phyloP scores from a whole-genome alignment of 1,140 invertebrate species.

The Lanistes nyassanus region DNA sequence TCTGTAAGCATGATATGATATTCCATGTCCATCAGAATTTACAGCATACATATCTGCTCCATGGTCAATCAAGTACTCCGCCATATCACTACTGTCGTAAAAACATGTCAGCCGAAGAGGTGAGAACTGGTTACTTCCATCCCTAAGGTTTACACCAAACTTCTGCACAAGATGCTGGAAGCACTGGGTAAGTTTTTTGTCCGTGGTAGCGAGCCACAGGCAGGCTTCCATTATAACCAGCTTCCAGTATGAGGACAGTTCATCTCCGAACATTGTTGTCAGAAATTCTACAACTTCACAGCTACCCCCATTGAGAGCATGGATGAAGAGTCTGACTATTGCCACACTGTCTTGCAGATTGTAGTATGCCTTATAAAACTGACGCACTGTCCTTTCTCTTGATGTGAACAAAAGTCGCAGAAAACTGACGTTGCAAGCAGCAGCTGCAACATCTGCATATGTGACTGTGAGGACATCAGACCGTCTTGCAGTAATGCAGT shows the following conservation, averaged over 20 bases:
- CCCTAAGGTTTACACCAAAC: slow-evolving; percentile 7
- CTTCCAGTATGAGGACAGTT: neutral
- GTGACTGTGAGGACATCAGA: neutral
- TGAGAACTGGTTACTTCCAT: neutral
- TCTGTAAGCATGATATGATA: slow-evolving; percentile 2
- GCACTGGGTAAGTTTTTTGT: neutral
- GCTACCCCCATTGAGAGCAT: slow-evolving; percentile 5
- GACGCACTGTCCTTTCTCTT: neutral
- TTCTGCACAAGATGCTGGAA: slow-evolving; percentile 5
- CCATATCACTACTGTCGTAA: neutral
- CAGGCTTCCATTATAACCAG: neutral
- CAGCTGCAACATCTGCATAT: slow-evolving; percentile 11
- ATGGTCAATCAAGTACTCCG: slow-evolving; percentile 15
- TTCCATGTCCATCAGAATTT: neutral
- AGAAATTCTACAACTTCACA: slow-evolving; percentile 1
- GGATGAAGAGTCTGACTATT: slow-evolving; percentile 1
- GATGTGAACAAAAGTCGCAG: slow-evolving; percentile 5
- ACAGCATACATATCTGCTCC: slow-evolving; percentile 8
- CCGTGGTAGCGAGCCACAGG: slow-evolving; percentile 4
- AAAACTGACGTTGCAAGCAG: neutral
- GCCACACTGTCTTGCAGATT: neutral
- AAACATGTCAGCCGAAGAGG: slow-evolving; percentile 9
- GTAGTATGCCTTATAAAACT: slow-evolving; percentile 2
- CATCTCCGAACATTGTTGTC: neutral
- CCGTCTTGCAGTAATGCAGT: neutral